Conservation (phyloP, 2,888 invertebrate genomes). For the Chymomyza procnemis region DNA sequence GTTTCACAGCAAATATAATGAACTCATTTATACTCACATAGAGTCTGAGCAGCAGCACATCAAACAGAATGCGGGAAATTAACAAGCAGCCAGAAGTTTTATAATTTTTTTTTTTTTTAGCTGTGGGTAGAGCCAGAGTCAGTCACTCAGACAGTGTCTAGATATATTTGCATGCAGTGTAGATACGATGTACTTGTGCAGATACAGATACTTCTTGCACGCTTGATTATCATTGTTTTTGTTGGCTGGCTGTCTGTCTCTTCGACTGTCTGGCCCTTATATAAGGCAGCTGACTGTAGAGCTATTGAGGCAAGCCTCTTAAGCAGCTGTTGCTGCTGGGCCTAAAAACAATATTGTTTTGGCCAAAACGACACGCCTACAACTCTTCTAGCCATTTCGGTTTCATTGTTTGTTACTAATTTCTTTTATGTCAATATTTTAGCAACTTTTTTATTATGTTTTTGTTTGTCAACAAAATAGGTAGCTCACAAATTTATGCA, state of each 20-base stretch:
- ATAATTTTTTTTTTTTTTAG: not conserved
- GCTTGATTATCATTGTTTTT: not conserved
- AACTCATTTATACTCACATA: not conserved
- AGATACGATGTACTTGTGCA: not conserved
- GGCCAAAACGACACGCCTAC: not conserved
- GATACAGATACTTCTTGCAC: not conserved
- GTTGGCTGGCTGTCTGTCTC: too few relatives aligned
- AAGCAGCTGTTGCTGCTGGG: not conserved
- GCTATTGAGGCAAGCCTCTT: not conserved
- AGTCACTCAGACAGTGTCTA: not conserved
- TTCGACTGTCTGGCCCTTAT: not conserved
- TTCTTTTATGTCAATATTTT: slow-evolving; percentile 5
- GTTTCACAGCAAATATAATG: not conserved
- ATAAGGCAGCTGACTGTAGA: not conserved
- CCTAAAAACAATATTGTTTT: not conserved
- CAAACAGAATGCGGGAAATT: not conserved
- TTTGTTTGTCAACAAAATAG: not conserved
- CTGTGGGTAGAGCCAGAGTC: not conserved
- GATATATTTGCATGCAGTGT: not conserved
- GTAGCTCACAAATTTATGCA: not conserved
- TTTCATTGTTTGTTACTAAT: not conserved
- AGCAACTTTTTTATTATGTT: not conserved
- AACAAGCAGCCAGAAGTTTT: not conserved
- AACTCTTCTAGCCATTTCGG: not conserved
- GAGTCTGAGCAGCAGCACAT: too few relatives aligned